Conservation (phyloP, 2,113 vertebrate genomes). For the Xiphorhynchus elegans region DNA sequence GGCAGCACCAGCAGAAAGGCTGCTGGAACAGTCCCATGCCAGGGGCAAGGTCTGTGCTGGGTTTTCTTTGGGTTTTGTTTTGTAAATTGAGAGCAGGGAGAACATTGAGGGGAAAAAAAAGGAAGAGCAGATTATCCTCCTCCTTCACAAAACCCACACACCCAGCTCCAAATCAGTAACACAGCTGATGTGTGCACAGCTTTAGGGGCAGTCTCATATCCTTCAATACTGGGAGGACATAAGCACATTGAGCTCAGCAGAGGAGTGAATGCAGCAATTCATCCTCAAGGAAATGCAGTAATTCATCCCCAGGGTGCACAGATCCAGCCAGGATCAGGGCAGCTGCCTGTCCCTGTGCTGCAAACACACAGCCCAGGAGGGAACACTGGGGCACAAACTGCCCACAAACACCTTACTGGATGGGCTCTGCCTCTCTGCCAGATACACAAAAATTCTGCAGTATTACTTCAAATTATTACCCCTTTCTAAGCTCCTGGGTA, state of each 20-base stretch:
- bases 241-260: neutral
- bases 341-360: neutral
- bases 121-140: slow-evolving; percentile 28
- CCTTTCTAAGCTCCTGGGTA: neutral
- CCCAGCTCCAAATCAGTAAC: neutral
- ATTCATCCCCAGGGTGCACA: neutral
- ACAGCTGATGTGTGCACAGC: neutral
- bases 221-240: neutral
- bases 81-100: neutral
- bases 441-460: neutral
- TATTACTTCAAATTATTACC: neutral
- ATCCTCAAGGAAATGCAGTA: neutral
- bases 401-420: neutral
- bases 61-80: neutral
- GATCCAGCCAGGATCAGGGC: neutral
- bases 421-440: neutral
- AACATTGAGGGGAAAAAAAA: neutral
- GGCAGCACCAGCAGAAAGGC: neutral
- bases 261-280: neutral
- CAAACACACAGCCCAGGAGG: neutral
- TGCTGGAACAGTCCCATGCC: neutral
- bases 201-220: neutral
- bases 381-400: neutral
- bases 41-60: neutral
- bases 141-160: slow-evolving; percentile 59